These are phyloP conservation scores for Turnix velox DNA, from an alignment of 2,113 vertebrate genomes.

Conservation along the genomic window DNA sequence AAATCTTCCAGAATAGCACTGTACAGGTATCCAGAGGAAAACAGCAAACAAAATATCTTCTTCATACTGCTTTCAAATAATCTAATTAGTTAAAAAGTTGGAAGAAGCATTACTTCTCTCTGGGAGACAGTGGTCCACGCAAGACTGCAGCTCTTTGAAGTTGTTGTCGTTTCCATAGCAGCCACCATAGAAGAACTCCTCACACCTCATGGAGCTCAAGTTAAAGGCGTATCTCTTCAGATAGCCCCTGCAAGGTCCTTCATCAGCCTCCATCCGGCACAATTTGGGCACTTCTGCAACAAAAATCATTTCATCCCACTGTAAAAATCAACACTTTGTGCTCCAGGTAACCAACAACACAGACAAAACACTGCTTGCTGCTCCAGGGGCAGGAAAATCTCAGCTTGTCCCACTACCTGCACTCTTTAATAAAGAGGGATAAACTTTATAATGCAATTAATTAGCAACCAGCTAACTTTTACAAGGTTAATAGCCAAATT, in stretches of 20 bases:
- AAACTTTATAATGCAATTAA: background rate
- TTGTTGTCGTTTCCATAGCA: slow-evolving; percentile 80
- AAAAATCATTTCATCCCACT: background rate
- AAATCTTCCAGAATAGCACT: background rate
- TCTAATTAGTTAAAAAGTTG: slow-evolving; percentile 53
- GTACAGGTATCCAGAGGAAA: background rate
- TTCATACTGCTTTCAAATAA: background rate
- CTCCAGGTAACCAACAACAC: accelerated
- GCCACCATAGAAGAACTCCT: slow-evolving; percentile 78
- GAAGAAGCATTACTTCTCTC: slow-evolving; percentile 72
- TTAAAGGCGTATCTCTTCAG: slow-evolving; percentile 83
- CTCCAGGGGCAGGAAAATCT: accelerated
- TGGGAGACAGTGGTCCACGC: slow-evolving; percentile 81
- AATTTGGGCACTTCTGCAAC: slow-evolving; percentile 82
- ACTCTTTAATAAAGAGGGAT: background rate
- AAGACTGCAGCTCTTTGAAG: slow-evolving; percentile 75
- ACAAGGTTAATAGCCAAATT: background rate
- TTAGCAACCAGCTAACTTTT: background rate
- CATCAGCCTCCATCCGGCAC: slow-evolving; percentile 78
- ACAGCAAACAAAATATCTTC: slow-evolving; percentile 19
- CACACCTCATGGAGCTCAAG: slow-evolving; percentile 85
- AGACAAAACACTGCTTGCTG: background rate
- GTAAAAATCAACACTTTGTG: background rate
- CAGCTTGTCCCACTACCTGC: background rate
- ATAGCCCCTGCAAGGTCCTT: slow-evolving; percentile 70